Base-by-base conservation (phyloP, 2,888 invertebrate genomes). In the Acrobasis suavella region DNA sequence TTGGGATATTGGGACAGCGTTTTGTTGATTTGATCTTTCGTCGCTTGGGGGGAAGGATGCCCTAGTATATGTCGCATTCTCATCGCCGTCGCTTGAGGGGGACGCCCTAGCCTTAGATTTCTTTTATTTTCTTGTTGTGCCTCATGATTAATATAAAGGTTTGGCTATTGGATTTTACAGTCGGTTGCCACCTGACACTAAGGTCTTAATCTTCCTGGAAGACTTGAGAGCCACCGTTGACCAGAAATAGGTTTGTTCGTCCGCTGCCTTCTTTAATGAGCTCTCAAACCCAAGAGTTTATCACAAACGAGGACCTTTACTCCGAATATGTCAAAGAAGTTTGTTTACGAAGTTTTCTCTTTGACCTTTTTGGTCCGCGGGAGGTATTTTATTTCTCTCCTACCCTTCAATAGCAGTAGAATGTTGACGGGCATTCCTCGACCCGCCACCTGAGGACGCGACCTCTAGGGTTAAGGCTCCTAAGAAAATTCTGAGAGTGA, bases 301-400 rank as follows among this genome's bases (percentile, higher is more conserved):
- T 42, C 42, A 10, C 12, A 42, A 10, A 10, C 12, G 14, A 42
- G 42, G 42, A 42, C 32, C 32, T 32, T 2, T 42, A 42, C 42
- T 42, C 14, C 9, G 42, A 42, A 12, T 42, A 42, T 42, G 5
- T 42, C 42, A 50, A 16, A 50, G 50, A 50, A 50, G 50, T 50
- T 50, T 50, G 5, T 2, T 50, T 2, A 50, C 15, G 17, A 8
- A 51, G 58, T 52, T 38, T 60, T 51, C 60, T 39, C 50, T 50
- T 42, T 38, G 50, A 51, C 50, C 50, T 50, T 50, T 39, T 52
- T 60, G 60, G 60, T 61, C 60, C 60, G 54, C 60, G 60, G 60
- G 60, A 61, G 46, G 2, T 37, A 62, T 22, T 56, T 58, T 55
- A 63, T 15, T 62, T 60, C 42, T 15, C 56, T 39, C 50, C 42